These are phyloP conservation scores for Salvelinus sp. DNA, from an alignment of 2,113 vertebrate species.

Conservation along the genomic window DNA sequence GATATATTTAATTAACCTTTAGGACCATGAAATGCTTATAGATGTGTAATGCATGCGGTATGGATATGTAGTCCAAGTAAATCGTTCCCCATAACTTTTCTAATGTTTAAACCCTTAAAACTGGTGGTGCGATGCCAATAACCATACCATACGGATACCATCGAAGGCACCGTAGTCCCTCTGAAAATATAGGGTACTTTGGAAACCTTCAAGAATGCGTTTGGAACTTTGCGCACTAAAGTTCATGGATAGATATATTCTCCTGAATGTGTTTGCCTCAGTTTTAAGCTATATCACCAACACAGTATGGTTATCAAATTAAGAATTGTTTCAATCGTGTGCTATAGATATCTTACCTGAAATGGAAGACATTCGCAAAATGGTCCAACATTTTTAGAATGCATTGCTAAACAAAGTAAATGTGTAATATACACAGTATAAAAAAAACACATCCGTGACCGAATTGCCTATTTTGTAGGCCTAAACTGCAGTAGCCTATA, in stretches of 20 bases:
- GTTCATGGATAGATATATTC: not conserved
- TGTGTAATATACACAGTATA: not conserved
- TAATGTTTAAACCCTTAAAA: too few species aligned
- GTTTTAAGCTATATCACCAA: too few species aligned
- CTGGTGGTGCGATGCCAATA: too few species aligned
- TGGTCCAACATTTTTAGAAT: not conserved
- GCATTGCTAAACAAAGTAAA: not conserved
- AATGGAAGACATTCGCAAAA: slow-evolving; percentile 2
- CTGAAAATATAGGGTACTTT: too few species aligned
- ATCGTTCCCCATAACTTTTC: too few species aligned
- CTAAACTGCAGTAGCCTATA: not conserved
- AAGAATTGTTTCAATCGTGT: not conserved
- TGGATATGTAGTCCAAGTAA: too few species aligned
- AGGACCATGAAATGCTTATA: too few species aligned
- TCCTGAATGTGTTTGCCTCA: not conserved
- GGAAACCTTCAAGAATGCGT: not conserved
- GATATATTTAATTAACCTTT: too few species aligned
- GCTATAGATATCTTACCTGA: not conserved
- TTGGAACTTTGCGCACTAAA: not conserved
- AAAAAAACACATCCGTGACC: not conserved
- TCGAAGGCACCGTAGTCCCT: too few species aligned
- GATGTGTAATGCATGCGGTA: too few species aligned
- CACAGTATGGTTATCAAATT: too few species aligned
- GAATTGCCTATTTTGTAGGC: not conserved
- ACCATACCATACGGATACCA: too few species aligned